A percentile compares a stretch with the other conserved stretches of the same genome.
Evolutionary conservation across 1,140 invertebrate species (phyloP).

Genomic region (Heterodera schachtii): DNA sequence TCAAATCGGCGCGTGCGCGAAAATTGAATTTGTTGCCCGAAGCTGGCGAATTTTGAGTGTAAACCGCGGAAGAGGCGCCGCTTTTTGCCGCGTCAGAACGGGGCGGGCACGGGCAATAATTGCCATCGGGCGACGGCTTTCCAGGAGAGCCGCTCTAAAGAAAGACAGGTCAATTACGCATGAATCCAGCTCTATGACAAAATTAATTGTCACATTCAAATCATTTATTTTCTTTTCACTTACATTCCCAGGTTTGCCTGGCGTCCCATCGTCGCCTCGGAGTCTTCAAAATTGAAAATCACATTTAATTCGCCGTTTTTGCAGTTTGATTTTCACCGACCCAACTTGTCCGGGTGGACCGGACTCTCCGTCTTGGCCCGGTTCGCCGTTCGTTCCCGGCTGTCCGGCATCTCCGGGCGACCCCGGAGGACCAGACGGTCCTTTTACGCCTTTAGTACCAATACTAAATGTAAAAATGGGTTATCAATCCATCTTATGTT

Average conservation of each 20-base stretch:
- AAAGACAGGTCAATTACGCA: background rate
- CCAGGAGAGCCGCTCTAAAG: conserved; percentile 13
- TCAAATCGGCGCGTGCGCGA: background rate
- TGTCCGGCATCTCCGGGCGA: conserved; percentile 7
- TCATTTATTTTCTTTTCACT: background rate
- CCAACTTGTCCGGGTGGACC: background rate
- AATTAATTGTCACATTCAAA: no score
- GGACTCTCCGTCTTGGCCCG: conserved; percentile 4
- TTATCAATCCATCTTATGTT: background rate
- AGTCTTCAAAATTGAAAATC: background rate
- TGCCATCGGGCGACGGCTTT: background rate
- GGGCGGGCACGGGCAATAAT: conserved; percentile 17
- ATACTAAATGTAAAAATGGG: background rate
- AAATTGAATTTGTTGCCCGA: background rate
- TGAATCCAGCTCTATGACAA: background rate
- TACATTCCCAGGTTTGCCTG: conserved; percentile 16
- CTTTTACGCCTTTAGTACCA: conserved; percentile 11
- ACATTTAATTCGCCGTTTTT: no score
- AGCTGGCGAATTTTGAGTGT: background rate
- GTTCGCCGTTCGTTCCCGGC: background rate
- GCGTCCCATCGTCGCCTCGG: background rate
- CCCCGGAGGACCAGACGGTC: conserved; percentile 6
- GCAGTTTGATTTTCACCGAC: background rate
- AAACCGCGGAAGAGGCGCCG: background rate
- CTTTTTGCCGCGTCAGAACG: background rate